Conservation (phyloP, 2,888 invertebrate species). For the Glaucopsyche alexis region DNA sequence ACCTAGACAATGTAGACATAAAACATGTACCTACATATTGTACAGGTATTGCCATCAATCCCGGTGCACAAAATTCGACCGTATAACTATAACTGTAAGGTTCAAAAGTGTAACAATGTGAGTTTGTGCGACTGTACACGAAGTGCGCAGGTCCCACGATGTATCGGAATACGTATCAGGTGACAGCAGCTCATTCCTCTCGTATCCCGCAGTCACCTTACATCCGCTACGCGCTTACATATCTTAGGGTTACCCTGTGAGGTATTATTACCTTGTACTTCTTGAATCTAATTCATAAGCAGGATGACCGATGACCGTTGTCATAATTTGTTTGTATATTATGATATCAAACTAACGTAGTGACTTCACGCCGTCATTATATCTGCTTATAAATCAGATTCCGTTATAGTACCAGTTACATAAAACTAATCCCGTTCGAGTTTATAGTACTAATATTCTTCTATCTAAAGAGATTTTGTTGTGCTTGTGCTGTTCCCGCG, state of each 20-base stretch:
- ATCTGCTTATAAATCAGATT: too few relatives aligned
- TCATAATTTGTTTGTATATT: too few relatives aligned
- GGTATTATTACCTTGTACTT: too few relatives aligned
- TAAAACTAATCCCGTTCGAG: too few relatives aligned
- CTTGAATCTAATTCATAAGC: too few relatives aligned
- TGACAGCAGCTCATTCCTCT: slow-evolving; percentile 65
- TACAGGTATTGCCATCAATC: background rate
- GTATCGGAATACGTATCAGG: slow-evolving; percentile 50
- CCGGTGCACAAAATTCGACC: background rate
- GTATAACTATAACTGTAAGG: background rate
- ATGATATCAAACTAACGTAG: too few relatives aligned
- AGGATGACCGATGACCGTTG: too few relatives aligned
- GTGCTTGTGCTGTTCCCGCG: too few relatives aligned
- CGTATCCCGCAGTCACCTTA: slow-evolving; percentile 52
- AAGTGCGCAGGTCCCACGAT: slow-evolving; percentile 40
- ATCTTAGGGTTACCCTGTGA: slow-evolving; percentile 39
- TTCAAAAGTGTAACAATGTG: background rate
- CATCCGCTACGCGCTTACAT: slow-evolving; percentile 53
- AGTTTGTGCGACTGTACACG: slow-evolving; percentile 25
- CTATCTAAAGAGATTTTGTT: too few relatives aligned
- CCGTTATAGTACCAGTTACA: too few relatives aligned
- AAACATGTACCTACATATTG: background rate
- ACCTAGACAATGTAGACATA: background rate
- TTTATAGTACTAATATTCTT: too few relatives aligned
- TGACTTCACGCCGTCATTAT: too few relatives aligned